Evolutionary conservation across 2,113 vertebrate species (phyloP).

Genomic region (Ariopsis seemanni): DNA sequence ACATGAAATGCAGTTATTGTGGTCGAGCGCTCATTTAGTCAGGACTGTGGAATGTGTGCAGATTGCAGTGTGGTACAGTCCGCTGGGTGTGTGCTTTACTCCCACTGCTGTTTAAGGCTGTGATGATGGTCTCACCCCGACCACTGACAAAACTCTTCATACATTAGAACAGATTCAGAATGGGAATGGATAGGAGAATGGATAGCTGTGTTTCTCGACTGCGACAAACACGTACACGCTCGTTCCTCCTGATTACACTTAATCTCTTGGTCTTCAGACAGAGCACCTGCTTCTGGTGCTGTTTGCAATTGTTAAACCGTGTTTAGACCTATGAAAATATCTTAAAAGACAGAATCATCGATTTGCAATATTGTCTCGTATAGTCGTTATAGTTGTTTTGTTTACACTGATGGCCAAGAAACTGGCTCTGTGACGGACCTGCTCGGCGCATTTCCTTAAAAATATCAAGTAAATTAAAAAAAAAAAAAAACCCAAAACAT

Average conservation of each 20-base stretch:
- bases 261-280: background rate
- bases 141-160: background rate
- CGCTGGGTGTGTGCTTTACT: slow-evolving; percentile 40
- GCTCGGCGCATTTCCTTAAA: background rate
- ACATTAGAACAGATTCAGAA: background rate
- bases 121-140: slow-evolving; percentile 34
- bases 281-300: background rate
- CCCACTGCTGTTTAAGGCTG: slow-evolving; percentile 13
- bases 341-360: background rate
- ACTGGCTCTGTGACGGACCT: background rate
- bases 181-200: background rate
- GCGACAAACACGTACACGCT: background rate
- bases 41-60: slow-evolving; percentile 34
- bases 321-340: background rate
- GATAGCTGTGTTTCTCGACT: too few relatives aligned
- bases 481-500: too few relatives aligned
- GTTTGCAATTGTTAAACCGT: background rate
- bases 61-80: slow-evolving; percentile 18
- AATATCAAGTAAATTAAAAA: background rate
- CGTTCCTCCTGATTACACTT: background rate
- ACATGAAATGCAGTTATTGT: slow-evolving; percentile 36
- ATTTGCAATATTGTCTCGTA: background rate
- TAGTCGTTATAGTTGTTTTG: too few relatives aligned
- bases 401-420: background rate
- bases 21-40: slow-evolving; percentile 13